A percentile compares a stretch with the other conserved stretches of the same genome.
Conservation (phyloP, 2,888 invertebrate genomes). For the Mesorhabditis spiculigera region DNA sequence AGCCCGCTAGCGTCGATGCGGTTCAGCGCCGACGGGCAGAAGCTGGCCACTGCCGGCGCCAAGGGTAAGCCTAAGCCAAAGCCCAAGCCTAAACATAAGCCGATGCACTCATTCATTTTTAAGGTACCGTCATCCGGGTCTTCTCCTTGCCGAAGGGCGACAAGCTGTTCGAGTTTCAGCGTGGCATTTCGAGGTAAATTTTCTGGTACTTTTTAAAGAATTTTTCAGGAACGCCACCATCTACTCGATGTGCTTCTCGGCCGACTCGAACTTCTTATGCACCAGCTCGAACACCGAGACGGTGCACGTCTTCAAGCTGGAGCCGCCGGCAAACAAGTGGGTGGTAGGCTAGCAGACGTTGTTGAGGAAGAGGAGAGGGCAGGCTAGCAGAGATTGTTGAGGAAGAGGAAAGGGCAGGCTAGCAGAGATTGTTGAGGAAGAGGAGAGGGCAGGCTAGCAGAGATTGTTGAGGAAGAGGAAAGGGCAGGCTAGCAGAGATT, state of each 20-base stretch:
- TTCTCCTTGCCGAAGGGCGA: slow-evolving; percentile 81
- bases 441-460: too few relatives aligned
- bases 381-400: neutral
- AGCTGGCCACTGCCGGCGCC: slow-evolving; percentile 65
- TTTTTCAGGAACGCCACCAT: slow-evolving; percentile 77
- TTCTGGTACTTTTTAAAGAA: neutral
- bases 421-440: too few relatives aligned
- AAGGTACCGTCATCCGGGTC: slow-evolving; percentile 84
- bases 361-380: too few relatives aligned
- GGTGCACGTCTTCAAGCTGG: slow-evolving; percentile 89
- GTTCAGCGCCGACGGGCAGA: slow-evolving; percentile 75
- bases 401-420: too few relatives aligned
- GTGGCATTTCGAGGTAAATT: slow-evolving; percentile 71
- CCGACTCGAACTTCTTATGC: slow-evolving; percentile 82
- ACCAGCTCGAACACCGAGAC: slow-evolving; percentile 93
- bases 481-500: too few relatives aligned
- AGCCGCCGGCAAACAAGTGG: slow-evolving; percentile 51
- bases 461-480: too few relatives aligned
- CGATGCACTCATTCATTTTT: neutral
- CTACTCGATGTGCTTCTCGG: slow-evolving; percentile 87
- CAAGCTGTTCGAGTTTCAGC: slow-evolving; percentile 87
- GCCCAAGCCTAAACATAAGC: too few relatives aligned
- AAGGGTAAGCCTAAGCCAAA: too few relatives aligned
- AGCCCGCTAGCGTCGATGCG: slow-evolving; percentile 89
- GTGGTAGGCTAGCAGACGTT: slow-evolving; percentile 55